Evolutionary conservation across 1,140 invertebrate genomes (phyloP), one percentile per base, ranked within the genome.

Genomic region (Leptopilina clavipes): DNA sequence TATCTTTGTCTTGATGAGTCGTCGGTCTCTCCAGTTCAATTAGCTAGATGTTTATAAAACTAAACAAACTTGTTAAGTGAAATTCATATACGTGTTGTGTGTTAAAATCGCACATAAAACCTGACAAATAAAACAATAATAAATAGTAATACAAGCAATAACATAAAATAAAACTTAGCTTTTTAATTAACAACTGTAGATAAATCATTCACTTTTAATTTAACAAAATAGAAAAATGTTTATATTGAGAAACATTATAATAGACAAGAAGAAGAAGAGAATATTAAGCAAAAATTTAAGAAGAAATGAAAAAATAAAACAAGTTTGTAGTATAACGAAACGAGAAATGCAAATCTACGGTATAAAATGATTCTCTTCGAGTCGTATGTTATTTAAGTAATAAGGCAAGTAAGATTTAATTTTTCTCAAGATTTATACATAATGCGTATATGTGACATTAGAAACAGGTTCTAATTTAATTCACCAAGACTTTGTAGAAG

Each of bases 11-110:
- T 65, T 65, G 25, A 31, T 9, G 22, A 31, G 59, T 37, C 59
- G 19, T 65, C 59, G 59, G 59, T 65, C 59, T 65, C 25, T 65
- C 59, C 37, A 12, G 56, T 59, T 65, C 59, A 65, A 65, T 65
- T 65, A 65, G 59, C 59, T 65, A n/a, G 59, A 14, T 37, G 12
- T 22, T 65, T 65, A 65, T 31, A 65, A 37, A 65, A 31, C 59
- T 65, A 65, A 65, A 65, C 59, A 65, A 31, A 37, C 59, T 65
- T 22, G 59, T 22, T 65, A 65, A 65, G 59, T 65, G 22, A 31
- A 65, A 65, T 65, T 65, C 25, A 31, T 31, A 22, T 19, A 22
- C 25, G 10, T 37, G 37, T 19, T 65, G 59, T 59, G 10, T 37
- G 37, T 19, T 65, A 65, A 31, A 65, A 7, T 65, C 5, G 5